Base-by-base conservation (phyloP, 2,888 invertebrate species). In the Neoitamus cyanurus region DNA sequence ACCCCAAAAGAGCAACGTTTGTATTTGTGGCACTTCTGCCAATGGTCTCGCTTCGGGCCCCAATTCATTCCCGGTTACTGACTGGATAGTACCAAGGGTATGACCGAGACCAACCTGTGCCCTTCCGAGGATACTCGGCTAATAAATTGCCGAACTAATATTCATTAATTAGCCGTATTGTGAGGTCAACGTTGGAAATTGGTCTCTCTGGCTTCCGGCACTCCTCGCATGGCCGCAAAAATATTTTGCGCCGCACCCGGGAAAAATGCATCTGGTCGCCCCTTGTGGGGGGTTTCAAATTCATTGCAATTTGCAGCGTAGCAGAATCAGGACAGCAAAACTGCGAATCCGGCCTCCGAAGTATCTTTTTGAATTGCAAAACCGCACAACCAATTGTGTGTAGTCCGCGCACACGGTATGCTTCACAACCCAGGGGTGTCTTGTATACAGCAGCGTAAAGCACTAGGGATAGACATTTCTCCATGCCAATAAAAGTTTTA, bases 111-210 rank as follows among this genome's bases (percentile, higher is more conserved):
- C 20, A 58, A 78, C 78, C 78, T 78, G 48, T 31, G 48, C 48
- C 31, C 78, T 46, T n/a, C 31, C 46, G 42, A 48, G 46, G 46
- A 58, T 78, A 48, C 28, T 58, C 77, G 11, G 58, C 72, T 75
- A 84, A 85, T 85, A 85, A 85, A 85, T 85, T 85, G 83, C 84
- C 83, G 78, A 83, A 84, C 85, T 85, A 85, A 84, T 85, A 85
- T 84, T 84, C 85, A 85, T 85, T 84, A 84, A 85, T 85, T 85
- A 85, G 84, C 78, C 83, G 77, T 77, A 85, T 85, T 84, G 85
- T 85, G 69, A 69, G 82, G 42, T 58, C 28, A 28, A 48, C 69
- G 30, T 48, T 46, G 36, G 34, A 68, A 28, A 82, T 48, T 34
- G 84, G 69, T 75, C 46, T 42, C 34, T 9, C 37, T 73, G 48